A percentile compares a stretch with the other conserved stretches of the same genome.
phyloP scores from a whole-genome alignment of 2,797 vertebrate species.

The Nyctibius grandis region DNA sequence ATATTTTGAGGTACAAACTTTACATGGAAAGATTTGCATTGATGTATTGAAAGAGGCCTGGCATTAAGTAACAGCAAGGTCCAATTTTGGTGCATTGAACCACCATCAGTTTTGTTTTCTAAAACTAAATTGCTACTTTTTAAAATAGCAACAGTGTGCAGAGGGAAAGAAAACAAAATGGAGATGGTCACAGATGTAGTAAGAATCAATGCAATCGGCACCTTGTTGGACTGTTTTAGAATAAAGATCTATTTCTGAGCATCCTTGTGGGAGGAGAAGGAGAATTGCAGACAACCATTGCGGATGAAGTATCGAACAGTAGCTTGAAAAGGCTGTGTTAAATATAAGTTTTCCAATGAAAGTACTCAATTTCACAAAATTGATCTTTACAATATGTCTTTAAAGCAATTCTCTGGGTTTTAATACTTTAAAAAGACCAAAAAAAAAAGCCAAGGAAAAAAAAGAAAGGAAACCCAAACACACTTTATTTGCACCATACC shows the following conservation, averaged over 20 bases:
- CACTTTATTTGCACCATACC: neutral
- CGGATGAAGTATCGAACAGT: neutral
- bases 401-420: neutral
- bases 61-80: neutral
- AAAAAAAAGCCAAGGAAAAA: too few species aligned
- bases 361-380: neutral
- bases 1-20: neutral
- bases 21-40: neutral
- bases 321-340: neutral
- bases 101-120: neutral
- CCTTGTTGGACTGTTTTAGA: neutral
- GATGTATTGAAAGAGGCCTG: neutral
- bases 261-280: neutral
- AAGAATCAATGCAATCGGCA: neutral
- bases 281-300: neutral
- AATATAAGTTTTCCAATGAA: neutral
- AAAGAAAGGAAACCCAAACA: neutral
- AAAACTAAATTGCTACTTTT: neutral
- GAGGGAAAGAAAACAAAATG: neutral
- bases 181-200: neutral
- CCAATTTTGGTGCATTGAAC: neutral
- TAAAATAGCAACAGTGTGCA: neutral
- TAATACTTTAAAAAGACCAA: neutral
- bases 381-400: neutral
- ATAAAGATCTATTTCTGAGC: neutral